phyloP scores from a whole-genome alignment of 2,888 invertebrate species.

The Plebejus anna region DNA sequence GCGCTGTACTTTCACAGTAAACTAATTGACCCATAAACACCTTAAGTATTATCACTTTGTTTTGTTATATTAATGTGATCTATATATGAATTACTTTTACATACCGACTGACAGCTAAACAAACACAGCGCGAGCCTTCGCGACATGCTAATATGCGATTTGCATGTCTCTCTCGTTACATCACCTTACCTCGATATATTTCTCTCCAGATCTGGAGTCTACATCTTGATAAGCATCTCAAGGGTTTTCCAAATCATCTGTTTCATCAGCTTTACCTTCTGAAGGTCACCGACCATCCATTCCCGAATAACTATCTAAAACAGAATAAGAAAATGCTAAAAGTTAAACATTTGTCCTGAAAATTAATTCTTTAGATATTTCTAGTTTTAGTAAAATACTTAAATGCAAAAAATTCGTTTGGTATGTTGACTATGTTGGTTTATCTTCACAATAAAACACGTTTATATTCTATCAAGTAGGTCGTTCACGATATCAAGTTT shows the following conservation, averaged over 20 bases:
- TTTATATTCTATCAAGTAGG: conserved; percentile 19
- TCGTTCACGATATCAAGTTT: conserved; percentile 10
- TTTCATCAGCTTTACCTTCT: no score
- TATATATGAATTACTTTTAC: neutral
- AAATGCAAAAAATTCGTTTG: neutral
- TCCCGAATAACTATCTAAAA: no score
- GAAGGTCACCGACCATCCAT: no score
- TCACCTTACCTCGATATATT: neutral
- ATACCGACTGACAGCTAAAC: conserved; percentile 14
- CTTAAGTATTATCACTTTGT: neutral
- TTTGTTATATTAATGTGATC: neutral
- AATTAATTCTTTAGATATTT: no score
- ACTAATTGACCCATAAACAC: no score
- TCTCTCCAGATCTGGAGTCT: neutral
- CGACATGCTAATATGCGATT: conserved; percentile 15
- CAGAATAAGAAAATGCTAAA: no score
- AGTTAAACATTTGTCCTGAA: no score
- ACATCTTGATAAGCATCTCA: neutral
- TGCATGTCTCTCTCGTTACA: conserved; percentile 10
- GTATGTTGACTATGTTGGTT: neutral
- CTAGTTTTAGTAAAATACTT: neutral
- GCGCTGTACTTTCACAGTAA: no score
- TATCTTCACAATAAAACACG: conserved; percentile 22
- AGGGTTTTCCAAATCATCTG: neutral
- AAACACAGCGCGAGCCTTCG: conserved; percentile 16